Evolutionary conservation across 1,140 invertebrate genomes (phyloP).

Genomic region (Aphis gossypii): DNA sequence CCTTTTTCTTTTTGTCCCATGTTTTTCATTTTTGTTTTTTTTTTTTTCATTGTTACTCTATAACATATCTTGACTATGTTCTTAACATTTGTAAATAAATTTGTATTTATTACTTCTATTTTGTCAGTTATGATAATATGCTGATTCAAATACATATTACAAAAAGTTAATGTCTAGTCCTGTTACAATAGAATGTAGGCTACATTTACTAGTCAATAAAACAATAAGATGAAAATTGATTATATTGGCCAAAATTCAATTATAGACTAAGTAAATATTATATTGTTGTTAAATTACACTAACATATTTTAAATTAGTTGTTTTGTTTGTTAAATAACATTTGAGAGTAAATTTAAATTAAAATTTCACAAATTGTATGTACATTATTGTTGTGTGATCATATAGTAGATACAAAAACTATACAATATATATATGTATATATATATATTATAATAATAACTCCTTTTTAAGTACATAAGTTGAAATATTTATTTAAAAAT

Average conservation of each 20-base stretch:
- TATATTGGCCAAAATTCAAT: constrained; percentile 44
- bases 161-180: constrained; percentile 51
- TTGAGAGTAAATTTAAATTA: constrained; percentile 45
- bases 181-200: constrained; percentile 43
- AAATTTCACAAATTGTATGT: constrained; percentile 35
- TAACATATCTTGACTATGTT: constrained; percentile 51
- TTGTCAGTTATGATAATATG: constrained; percentile 37
- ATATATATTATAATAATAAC: constrained; percentile 41
- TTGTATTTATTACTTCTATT: constrained; percentile 19
- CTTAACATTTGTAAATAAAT: constrained; percentile 45
- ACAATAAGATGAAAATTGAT: constrained; percentile 52
- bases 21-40: constrained; percentile 12
- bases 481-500: constrained; percentile 36
- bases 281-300: constrained; percentile 50
- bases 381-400: constrained; percentile 44
- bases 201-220: constrained; percentile 57
- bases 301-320: constrained; percentile 51
- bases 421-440: constrained; percentile 15
- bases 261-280: constrained; percentile 54
- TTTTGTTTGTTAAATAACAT: constrained; percentile 52
- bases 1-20: not conserved
- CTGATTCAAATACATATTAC: not conserved
- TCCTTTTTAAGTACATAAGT: not conserved
- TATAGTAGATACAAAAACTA: constrained; percentile 41
- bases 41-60: not conserved